Base-by-base conservation (phyloP, 2,888 invertebrate species). In the Volucella bombylans region DNA sequence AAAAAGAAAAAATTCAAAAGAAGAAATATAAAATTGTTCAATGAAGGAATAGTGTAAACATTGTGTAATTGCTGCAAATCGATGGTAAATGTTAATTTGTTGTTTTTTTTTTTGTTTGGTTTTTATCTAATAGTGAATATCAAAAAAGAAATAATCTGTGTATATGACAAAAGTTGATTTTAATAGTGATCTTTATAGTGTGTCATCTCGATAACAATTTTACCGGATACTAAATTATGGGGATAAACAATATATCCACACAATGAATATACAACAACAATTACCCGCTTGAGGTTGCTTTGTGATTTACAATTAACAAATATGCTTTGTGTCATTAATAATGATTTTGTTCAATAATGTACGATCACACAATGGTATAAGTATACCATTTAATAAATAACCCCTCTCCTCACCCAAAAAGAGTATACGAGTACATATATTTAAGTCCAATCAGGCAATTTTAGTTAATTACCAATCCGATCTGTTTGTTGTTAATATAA, bases 31-130 rank as follows among this genome's bases (percentile, higher is more conserved):
- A 49, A n/a, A 23, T 45, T 45, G 2, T 65, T 38, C 8, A 18
- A 71, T 18, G 43, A 18, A 64, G 55, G 47, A 31, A 31, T 31
- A 65, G 55, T 65, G 49, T 18, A n/a, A n/a, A 15, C 6, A 8
- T 39, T 68, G 76, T 76, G 76, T 38, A 52, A 64, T 67, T 76
- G 67, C 67, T 31, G 31, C 59, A 45, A 76, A 68, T 76, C 11
- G 67, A 76, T 76, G 76, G 67, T 76, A 76, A 76, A 54, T 76
- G 65, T 59, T 62, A 31, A n/a, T 57, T 65, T 67, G 14, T 59
- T 49, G 11, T 65, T 49, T 57, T 18, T 64, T 52, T 59, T 39
- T 65, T 57, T 50, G 10, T 43, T 54, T 64, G 55, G n/a, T 54
- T 45, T 52, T 0, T 54, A 55, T 1, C 10, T 8, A 61, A 47